A percentile compares a stretch with the other conserved stretches of the same genome.
These are phyloP conservation scores for Babyrousa celebensis DNA, from an alignment of 2,797 vertebrate species.

Conservation along the genomic window DNA sequence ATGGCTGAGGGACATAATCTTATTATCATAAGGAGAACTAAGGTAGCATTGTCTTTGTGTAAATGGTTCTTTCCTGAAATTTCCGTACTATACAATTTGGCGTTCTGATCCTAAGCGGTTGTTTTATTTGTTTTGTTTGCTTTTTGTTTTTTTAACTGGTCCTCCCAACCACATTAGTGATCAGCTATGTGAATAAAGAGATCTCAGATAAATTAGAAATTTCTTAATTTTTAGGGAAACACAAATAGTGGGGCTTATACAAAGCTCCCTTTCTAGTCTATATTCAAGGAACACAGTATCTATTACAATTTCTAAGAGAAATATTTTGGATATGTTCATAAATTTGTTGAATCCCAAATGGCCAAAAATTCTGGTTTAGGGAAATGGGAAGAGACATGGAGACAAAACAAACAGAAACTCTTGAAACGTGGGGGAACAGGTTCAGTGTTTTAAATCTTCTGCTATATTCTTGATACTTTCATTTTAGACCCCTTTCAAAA, in stretches of 20 bases:
- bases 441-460: constrained; percentile 49
- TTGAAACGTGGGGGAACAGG: not conserved
- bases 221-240: constrained; percentile 82
- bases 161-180: constrained; percentile 37
- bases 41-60: constrained; percentile 77
- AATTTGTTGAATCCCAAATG: constrained; percentile 47
- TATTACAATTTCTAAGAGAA: constrained; percentile 41
- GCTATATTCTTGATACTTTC: not conserved
- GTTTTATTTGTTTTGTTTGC: not conserved
- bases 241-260: constrained; percentile 78
- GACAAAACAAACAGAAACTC: constrained; percentile 65
- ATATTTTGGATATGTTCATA: constrained; percentile 36
- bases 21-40: constrained; percentile 78
- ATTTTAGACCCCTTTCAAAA: constrained; percentile 22
- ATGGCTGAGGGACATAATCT: constrained; percentile 79
- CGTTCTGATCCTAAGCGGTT: not conserved
- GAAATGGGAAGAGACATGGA: constrained; percentile 60
- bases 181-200: constrained; percentile 71
- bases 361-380: constrained; percentile 31
- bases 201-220: constrained; percentile 75
- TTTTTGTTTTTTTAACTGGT: not conserved
- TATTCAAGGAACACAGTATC: constrained; percentile 66
- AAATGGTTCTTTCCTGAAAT: constrained; percentile 71
- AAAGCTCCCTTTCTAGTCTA: constrained; percentile 67
- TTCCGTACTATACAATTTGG: constrained; percentile 71